Base-by-base conservation (phyloP, 2,888 invertebrate species). In the Maniola hyperantus region DNA sequence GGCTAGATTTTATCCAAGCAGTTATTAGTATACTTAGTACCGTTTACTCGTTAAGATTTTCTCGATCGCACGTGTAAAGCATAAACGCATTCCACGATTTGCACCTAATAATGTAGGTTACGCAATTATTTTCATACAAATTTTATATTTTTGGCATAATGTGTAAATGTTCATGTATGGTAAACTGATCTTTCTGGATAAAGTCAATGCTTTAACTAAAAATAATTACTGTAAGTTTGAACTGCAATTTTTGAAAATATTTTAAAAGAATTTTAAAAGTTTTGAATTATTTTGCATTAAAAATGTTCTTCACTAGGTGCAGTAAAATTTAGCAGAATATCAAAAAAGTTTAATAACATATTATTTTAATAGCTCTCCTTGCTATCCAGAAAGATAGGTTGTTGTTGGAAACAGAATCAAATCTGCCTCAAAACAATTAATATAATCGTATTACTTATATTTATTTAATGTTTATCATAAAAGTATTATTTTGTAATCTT, bases 61-160 rank as follows among this genome's bases (percentile, higher is more conserved):
- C 62, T 44, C 53, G 13, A 53, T 53, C 6, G 26, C 53, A 62
- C 15, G 44, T 62, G 53, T 44, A 64, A 58, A 66, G 44, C 46
- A 64, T 70, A 11, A 73, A 85, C 84, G 86, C 86, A 88, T 87
- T 86, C 84, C 85, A 84, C 81, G 78, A 80, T 74, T 79, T 79
- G 85, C 85, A 86, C 84, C 76, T 82, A 84, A 26, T 13, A 6
- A 81, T 65, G 71, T 68, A 83, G 84, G 82, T 84, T 62, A 83
- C 80, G 81, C 84, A 85, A 79, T 88, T 88, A 87, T 87, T 88
- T 87, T 87, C 84, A 84, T 85, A 84, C 83, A 83, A 83, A 85
- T 85, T 54, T 65, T 65, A 60, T 65, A 65, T 65, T 65, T 65
- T 60, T 62, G 65, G 54, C 65, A 60, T 65, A 55, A 60, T 60